Evolutionary conservation across 2,113 vertebrate species (phyloP), one percentile per base, ranked within the genome.

Genomic region (Suncus etruscus): DNA sequence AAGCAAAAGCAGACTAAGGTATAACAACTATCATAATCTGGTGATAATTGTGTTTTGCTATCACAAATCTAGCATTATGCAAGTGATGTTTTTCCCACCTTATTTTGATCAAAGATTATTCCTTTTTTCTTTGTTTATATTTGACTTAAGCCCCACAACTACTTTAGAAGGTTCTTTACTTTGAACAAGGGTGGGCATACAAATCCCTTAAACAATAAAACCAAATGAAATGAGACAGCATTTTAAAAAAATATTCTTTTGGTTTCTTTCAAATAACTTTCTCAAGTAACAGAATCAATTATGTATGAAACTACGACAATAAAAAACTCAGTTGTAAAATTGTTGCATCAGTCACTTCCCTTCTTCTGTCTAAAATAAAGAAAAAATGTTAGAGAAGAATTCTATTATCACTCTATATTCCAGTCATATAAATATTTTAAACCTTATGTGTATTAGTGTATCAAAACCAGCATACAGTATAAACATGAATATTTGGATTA

Each of bases 141-240:
- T 66, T n/a, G 8, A 54, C 58, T 70, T 83, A 91, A 88, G 54
- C 39, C 32, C 80, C 61, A 8, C 22, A 69, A 92, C 76, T 58
- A 79, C 85, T 75, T 73, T 45, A 91, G 39, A 8, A 92, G 83
- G 50, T 66, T 91, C 78, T 74, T 58, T 87, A 91, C 84, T 77
- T 85, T 63, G 54, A 94, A 89, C 45, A 48, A 68, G 70, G 29
- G 48, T 83, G 54, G 66, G 47, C 32, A 89, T 45, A 87, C 50
- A 93, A 87, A 76, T 76, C 45, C 63, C 89, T 72, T 86, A 76
- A 82, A 89, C 89, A 94, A 92, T 80, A 48, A 87, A 87, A 51
- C 51, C 84, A 82, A 91, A 89, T 92, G 91, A 93, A 95, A 89
- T 24, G 10, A 5, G n/a, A 68, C 54, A 69, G 48, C 82, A 87